phyloP scores from a whole-genome alignment of 2,797 vertebrate species.

The Intellagama lesueurii region DNA sequence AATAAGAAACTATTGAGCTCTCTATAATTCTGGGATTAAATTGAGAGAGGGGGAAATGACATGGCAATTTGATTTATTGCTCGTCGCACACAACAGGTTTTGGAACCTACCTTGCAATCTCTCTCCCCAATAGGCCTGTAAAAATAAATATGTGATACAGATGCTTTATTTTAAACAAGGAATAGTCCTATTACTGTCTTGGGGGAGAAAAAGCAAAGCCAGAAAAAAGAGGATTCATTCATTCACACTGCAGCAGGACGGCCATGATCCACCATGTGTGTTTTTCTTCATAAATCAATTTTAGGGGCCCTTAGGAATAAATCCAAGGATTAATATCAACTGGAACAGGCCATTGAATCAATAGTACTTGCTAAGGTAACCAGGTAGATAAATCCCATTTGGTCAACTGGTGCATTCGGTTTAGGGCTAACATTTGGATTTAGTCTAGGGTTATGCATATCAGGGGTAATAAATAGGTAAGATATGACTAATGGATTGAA shows the following conservation, averaged over 20 bases:
- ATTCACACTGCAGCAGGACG: background rate
- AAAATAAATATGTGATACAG: conserved; percentile 23
- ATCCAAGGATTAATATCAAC: background rate
- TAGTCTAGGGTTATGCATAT: background rate
- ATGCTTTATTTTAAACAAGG: conserved; percentile 22
- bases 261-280: background rate
- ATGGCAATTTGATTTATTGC: conserved; percentile 30
- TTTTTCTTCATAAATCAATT: background rate
- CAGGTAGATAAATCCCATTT: too few relatives aligned
- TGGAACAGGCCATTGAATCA: too few relatives aligned
- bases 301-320: background rate
- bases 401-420: too few relatives aligned
- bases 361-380: too few relatives aligned
- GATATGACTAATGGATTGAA: background rate
- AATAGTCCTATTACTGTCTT: conserved; percentile 14
- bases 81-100: conserved; percentile 21
- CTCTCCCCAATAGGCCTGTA: conserved; percentile 24
- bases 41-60: conserved; percentile 7
- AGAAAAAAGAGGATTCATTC: background rate
- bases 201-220: background rate
- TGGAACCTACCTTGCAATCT: conserved; percentile 7
- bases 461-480: background rate
- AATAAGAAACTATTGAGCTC: conserved; percentile 33
- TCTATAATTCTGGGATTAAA: conserved; percentile 18
- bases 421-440: too few relatives aligned